Conservation (phyloP, 2,888 invertebrate genomes). For the Anarsia innoxiella region DNA sequence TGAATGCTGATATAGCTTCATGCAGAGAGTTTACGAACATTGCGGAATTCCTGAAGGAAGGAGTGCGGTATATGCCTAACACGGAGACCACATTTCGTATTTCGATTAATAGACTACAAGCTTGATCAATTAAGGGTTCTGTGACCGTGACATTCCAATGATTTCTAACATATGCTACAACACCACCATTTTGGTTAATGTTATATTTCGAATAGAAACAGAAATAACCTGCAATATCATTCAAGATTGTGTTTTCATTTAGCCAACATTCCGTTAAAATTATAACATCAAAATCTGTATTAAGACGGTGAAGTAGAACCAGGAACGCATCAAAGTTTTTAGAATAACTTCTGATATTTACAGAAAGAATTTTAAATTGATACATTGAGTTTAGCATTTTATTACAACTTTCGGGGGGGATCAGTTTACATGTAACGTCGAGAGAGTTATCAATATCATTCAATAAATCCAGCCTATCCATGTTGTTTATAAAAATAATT, state of each 20-base stretch:
- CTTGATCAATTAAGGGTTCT: background rate
- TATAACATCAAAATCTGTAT: background rate
- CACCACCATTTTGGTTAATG: constrained; percentile 9
- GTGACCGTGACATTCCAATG: background rate
- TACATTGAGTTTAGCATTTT: too few relatives aligned
- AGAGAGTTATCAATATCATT: too few relatives aligned
- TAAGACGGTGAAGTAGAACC: background rate
- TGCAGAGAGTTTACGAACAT: background rate
- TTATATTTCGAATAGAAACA: background rate
- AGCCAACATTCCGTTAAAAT: background rate
- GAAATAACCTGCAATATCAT: background rate
- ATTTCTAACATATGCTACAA: constrained; percentile 6
- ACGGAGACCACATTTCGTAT: background rate
- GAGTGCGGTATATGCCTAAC: constrained; percentile 6
- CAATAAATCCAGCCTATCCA: too few relatives aligned
- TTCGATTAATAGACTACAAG: constrained; percentile 1
- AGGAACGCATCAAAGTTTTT: constrained; percentile 1
- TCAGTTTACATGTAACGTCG: too few relatives aligned
- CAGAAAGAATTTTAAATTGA: background rate
- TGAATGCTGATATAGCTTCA: background rate
- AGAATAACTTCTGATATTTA: background rate
- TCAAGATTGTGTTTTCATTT: background rate
- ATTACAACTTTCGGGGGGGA: too few relatives aligned
- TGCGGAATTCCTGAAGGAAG: background rate
- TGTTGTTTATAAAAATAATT: too few relatives aligned